These are phyloP conservation scores for Amphiprion clarkii DNA, from an alignment of 2,797 vertebrate species.

Conservation along the genomic window DNA sequence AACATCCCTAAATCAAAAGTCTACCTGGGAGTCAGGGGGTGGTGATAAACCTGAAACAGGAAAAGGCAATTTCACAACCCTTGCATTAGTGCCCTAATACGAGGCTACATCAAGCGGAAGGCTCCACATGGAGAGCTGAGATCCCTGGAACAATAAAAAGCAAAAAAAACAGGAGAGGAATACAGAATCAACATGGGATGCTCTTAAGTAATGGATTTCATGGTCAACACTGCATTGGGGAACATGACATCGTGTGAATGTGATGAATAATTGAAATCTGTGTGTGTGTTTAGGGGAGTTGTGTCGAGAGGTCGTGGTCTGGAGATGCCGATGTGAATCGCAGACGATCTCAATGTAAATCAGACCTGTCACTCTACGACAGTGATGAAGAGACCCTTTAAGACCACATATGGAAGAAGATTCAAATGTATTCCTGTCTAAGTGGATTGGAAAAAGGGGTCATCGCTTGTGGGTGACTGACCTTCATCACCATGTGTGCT, in stretches of 20 bases:
- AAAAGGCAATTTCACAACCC: conserved; percentile 34
- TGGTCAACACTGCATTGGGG: conserved; percentile 28
- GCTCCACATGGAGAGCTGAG: background rate
- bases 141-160: conserved; percentile 9
- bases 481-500: background rate
- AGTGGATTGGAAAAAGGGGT: conserved; percentile 19
- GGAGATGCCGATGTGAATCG: conserved; percentile 23
- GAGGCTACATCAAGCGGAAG: conserved; percentile 20
- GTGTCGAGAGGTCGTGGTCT: background rate
- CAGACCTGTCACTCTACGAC: conserved; percentile 32
- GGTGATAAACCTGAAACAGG: conserved; percentile 23
- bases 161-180: conserved; percentile 3
- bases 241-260: conserved; percentile 38
- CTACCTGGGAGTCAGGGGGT: conserved; percentile 1
- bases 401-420: conserved; percentile 26
- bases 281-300: conserved; percentile 8
- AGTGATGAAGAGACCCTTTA: conserved; percentile 58
- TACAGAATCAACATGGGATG: conserved; percentile 1
- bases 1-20: conserved; percentile 36
- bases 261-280: conserved; percentile 58
- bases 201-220: conserved; percentile 58
- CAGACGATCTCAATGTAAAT: conserved; percentile 14
- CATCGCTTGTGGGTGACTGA: background rate
- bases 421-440: conserved; percentile 42
- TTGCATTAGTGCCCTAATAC: conserved; percentile 15